Evolutionary conservation across 2,888 invertebrate genomes (phyloP).

Genomic region (Rhamphomyia laevipes): DNA sequence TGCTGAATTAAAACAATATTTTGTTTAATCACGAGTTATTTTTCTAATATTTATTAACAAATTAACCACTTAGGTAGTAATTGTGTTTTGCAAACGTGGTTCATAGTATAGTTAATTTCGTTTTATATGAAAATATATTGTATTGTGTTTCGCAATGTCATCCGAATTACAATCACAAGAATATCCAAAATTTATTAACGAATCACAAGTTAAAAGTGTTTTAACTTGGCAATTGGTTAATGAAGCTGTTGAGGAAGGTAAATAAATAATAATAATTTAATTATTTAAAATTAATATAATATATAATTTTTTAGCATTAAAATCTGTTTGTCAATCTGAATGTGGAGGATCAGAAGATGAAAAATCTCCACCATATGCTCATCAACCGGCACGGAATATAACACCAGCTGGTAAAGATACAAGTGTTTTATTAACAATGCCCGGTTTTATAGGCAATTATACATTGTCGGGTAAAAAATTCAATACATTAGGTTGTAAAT

Average conservation of each 20-base stretch:
- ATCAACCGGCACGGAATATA: conserved; percentile 31
- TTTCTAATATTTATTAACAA: too few species aligned
- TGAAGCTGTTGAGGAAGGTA: conserved; percentile 29
- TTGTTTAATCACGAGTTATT: too few species aligned
- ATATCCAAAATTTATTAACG: conserved; percentile 24
- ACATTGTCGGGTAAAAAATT: conserved; percentile 14
- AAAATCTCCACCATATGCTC: conserved; percentile 15
- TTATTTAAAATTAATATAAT: too few species aligned
- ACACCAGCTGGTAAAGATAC: conserved; percentile 22
- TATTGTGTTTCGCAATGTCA: too few species aligned
- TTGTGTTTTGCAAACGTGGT: too few species aligned
- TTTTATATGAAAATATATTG: too few species aligned
- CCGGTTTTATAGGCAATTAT: conserved; percentile 37
- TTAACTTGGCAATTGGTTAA: conserved; percentile 35
- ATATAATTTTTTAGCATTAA: conserved; percentile 26
- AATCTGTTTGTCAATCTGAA: conserved; percentile 3
- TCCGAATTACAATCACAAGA: too few species aligned
- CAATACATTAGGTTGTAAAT: conserved; percentile 39
- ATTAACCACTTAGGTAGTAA: too few species aligned
- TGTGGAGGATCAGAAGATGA: too few species aligned
- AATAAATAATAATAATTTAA: too few species aligned
- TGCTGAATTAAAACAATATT: too few species aligned
- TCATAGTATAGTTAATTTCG: too few species aligned
- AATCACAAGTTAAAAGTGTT: conserved; percentile 29
- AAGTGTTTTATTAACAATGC: conserved; percentile 36